Conservation (phyloP, 2,797 vertebrate species). For the Pipistrellus nathusii region DNA sequence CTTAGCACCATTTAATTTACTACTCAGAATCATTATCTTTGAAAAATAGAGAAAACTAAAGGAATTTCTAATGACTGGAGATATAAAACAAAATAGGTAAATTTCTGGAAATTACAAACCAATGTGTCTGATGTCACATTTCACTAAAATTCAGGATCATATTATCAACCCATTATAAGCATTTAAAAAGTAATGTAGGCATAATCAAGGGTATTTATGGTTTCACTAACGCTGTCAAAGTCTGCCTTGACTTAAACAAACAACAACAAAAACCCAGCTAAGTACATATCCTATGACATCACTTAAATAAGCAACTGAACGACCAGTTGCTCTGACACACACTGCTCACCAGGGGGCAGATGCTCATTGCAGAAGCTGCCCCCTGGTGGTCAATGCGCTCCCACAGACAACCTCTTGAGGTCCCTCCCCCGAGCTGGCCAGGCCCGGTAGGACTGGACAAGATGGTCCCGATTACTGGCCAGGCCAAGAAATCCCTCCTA, state of each 20-base stretch:
- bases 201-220: neutral
- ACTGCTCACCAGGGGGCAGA: no score
- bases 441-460: no score
- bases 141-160: constrained; percentile 5
- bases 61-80: neutral
- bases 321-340: no score
- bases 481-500: no score
- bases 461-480: no score
- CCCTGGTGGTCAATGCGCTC: no score
- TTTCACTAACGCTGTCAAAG: constrained; percentile 24
- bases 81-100: neutral
- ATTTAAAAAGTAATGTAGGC: neutral
- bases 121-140: neutral
- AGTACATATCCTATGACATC: neutral
- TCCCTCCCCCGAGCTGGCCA: no score
- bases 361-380: no score
- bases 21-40: constrained; percentile 3
- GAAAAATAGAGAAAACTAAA: constrained; percentile 30
- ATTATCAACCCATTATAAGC: neutral
- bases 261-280: neutral
- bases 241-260: neutral
- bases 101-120: constrained; percentile 39
- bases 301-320: neutral
- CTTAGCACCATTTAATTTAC: neutral
- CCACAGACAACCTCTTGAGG: no score